These are phyloP conservation scores for Nerophis lumbriciformis DNA, from an alignment of 2,113 vertebrate genomes.

Conservation along the genomic window DNA sequence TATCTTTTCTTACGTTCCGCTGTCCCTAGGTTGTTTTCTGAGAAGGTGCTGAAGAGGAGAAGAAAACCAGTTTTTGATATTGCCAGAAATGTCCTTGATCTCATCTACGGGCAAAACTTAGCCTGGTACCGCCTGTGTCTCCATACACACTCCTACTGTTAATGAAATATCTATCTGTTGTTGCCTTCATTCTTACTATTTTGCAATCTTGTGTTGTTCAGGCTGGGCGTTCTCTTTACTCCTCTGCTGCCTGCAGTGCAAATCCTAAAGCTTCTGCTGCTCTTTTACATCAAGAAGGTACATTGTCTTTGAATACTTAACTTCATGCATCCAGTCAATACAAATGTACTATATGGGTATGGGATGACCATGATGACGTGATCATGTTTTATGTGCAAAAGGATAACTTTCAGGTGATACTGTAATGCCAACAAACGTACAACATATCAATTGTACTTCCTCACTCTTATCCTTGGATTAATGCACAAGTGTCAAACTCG, in stretches of 20 bases:
- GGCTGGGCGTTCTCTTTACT: conserved; percentile 84
- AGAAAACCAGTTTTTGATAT: conserved; percentile 88
- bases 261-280: conserved; percentile 79
- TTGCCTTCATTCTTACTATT: too few species aligned
- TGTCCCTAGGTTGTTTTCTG: conserved; percentile 76
- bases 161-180: not conserved
- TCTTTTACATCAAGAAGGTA: conserved; percentile 93
- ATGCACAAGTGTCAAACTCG: too few species aligned
- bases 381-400: not conserved
- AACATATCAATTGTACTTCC: not conserved
- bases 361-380: not conserved
- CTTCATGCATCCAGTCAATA: not conserved
- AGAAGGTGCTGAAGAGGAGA: conserved; percentile 69
- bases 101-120: conserved; percentile 91
- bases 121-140: conserved; percentile 74
- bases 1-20: not conserved
- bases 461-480: not conserved
- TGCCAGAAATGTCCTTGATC: conserved; percentile 83
- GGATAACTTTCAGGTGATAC: not conserved
- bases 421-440: not conserved
- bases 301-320: not conserved
- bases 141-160: not conserved
- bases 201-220: conserved; percentile 43
- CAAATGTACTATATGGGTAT: not conserved
- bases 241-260: conserved; percentile 83